Evolutionary conservation across 1,140 invertebrate genomes (phyloP), one percentile per base, ranked within the genome.

Genomic region (Neodiprion virginianus): DNA sequence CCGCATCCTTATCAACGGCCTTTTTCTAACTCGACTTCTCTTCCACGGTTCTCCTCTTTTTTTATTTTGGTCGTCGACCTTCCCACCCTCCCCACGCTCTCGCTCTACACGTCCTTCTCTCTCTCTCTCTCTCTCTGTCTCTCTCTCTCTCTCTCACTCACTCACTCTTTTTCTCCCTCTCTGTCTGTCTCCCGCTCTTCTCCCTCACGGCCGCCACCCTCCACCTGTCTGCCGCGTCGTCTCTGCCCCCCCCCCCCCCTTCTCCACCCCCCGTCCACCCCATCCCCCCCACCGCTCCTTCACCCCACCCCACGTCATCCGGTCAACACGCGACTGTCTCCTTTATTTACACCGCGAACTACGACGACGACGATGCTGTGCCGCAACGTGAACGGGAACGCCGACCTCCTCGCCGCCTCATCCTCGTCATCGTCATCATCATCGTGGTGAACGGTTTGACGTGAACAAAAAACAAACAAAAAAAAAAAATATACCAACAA

Each of bases 301-400:
- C 67, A 23, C 73, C 75, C 67, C 61, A 73, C 74, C 23, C 40
- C 72, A 72, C 72, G 67, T 68, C 67, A 68, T 65, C 9, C 40
- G 2, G 12, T 12, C 28, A 49, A 71, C 67, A 74, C 67, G 70
- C 74, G 49, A 50, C 67, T 61, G 79, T 82, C 80, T 79, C 83
- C 28, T 83, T 85, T 84, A 85, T 85, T 85, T 84, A 85, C 84
- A 78, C 82, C 78, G 78, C 78, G 77, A 82, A 76, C 78, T 74
- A 81, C 80, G 82, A 80, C 74, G 73, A 53, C 75, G 74, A 75
- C 79, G 74, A 75, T 69, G 61, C 61, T 66, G 53, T 47, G 69
- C 40, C 40, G 8, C 23, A 23, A 48, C 67, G 53, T 72, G 70
- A 21, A 49, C 12, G 66, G 61, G 61, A 40, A 47, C 72, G 23